Evolutionary conservation across 2,113 vertebrate genomes (phyloP), one percentile per base, ranked within the genome.

Genomic region (Engystomops pustulosus): DNA sequence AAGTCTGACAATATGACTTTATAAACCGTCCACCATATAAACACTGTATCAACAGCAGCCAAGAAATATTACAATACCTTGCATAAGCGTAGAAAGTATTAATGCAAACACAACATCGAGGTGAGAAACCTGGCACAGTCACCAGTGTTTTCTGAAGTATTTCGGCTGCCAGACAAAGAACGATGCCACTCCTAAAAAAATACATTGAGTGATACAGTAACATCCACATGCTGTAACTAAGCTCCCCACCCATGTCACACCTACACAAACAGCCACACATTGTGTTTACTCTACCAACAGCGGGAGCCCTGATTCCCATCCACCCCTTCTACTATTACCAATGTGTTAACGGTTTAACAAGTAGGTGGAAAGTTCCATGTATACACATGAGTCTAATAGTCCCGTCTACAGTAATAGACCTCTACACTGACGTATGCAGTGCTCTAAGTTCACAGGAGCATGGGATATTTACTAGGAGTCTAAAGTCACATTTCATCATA

Each of bases 121-220:
- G 69, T 72, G 41, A 72, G 8, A 27, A 44, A 72, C 25, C 41
- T 45, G 10, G n/a, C 67, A 45, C 69, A 47, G 12, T 25, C 2
- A 12, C 1, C 20, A 23, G 41, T 44, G 9, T 23, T 10, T 14
- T 47, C 41, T 27, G 9, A 30, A 47, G 41, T 0, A 5, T 5
- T 41, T 34, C 44, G 30, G 17, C 53, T 51, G 47, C 3, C 53
- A 58, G 23, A 18, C 36, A 38, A 2, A 38, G n/a, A 23, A 11
- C 10, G 34, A 25, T 41, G 51, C 51, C 81, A 65, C 81, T 58
- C 70, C 81, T 47, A 72, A n/a, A n/a, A 74, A 83, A 83, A 83
- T 36, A 76, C 27, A 47, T 25, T 65, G 14, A 18, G 1, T 34
- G 30, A 49, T 34, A n/a, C 25, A 62, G 23, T 75, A 30, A 47